Percentiles rank a stretch among this genome's conserved stretches.
phyloP scores from a whole-genome alignment of 2,113 vertebrate genomes.

The Lipotes vexillifer region DNA sequence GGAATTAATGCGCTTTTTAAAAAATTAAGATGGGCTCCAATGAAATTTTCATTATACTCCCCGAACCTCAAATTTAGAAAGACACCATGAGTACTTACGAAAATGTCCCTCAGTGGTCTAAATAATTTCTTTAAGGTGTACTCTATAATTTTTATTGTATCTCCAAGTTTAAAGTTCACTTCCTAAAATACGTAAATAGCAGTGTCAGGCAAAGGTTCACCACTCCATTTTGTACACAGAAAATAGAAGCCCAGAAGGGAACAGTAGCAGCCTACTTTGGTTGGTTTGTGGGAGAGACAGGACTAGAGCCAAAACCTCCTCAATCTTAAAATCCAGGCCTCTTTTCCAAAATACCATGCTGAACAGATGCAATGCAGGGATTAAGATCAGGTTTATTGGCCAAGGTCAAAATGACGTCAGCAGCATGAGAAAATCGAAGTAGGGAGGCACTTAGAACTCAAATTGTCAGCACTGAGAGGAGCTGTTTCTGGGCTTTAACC shows the following conservation, averaged over 20 bases:
- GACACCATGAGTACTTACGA: not conserved
- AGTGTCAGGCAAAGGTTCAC: not conserved
- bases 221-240: not conserved
- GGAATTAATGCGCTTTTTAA: not conserved
- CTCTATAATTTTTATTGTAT: not conserved
- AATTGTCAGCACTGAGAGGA: not conserved
- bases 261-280: not conserved
- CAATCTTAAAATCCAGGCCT: conserved; percentile 24
- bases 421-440: not conserved
- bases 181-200: conserved; percentile 21
- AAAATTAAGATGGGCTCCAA: conserved; percentile 27
- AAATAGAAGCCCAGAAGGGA: conserved; percentile 17
- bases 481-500: not conserved
- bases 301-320: conserved; percentile 18
- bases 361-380: conserved; percentile 12
- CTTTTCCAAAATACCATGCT: conserved; percentile 25
- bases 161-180: conserved; percentile 21
- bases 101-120: conserved; percentile 21
- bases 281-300: not conserved
- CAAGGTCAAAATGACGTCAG: conserved; percentile 17
- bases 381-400: conserved; percentile 45
- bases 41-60: conserved; percentile 50
- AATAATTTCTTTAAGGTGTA: conserved; percentile 34
- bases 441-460: not conserved
- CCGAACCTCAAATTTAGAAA: conserved; percentile 50